Evolutionary conservation across 2,113 vertebrate species (phyloP).

Genomic region (Nymphicus hollandicus): DNA sequence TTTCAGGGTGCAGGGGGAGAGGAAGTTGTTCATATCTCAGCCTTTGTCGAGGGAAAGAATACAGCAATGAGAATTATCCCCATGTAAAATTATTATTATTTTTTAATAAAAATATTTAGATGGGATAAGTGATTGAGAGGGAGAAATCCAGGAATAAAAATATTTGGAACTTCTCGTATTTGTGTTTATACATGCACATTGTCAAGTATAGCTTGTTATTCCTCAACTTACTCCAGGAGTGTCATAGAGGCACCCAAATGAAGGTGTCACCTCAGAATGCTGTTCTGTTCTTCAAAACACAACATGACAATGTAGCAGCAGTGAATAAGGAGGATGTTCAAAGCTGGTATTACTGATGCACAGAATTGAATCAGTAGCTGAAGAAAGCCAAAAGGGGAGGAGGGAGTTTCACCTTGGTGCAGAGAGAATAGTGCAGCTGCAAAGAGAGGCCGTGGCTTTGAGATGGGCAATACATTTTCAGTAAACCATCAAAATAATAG

Average conservation of each 20-base stretch:
- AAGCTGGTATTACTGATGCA: not conserved
- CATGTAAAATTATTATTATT: not conserved
- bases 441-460: not conserved
- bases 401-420: not conserved
- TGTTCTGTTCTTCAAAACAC: not conserved
- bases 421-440: not conserved
- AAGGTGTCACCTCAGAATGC: not conserved
- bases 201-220: not conserved
- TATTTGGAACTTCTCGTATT: not conserved
- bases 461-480: not conserved
- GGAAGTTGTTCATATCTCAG: not conserved
- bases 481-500: not conserved
- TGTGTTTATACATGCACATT: not conserved
- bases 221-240: not conserved
- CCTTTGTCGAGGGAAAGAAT: not conserved
- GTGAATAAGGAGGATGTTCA: not conserved
- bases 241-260: fast-evolving
- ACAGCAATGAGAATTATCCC: not conserved
- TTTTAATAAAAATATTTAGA: not conserved
- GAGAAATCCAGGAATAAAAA: not conserved
- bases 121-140: not conserved
- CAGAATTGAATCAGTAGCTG: not conserved
- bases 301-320: not conserved
- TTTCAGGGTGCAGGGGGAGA: not conserved
- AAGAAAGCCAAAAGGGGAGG: not conserved